Base-by-base conservation (phyloP, 2,113 vertebrate genomes). In the Oreocharis arfaki region DNA sequence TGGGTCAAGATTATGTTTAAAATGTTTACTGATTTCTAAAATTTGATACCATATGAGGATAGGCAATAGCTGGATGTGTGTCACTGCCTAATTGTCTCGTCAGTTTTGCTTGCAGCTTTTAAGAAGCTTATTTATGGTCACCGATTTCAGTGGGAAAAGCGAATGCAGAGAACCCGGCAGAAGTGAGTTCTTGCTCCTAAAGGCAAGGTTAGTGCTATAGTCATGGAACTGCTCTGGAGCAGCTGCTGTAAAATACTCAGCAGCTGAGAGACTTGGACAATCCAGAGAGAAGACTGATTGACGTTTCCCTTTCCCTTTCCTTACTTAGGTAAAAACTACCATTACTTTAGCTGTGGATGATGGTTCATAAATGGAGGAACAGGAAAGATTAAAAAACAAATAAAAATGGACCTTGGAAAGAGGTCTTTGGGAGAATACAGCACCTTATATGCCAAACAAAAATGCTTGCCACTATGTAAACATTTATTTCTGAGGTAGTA, bases 251-350 rank as follows among this genome's bases (percentile, higher is more conserved):
- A 70, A 75, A 55, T 65, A 28, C n/a, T 60, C 52, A 84, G 55
- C 37, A 78, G 11, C 37, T 79, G 13, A 57, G 50, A 75, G 22
- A 68, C 7, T 59, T 52, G 33, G 39, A 37, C 68, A 74, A 87
- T 61, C 16, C 24, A 55, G 16, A 49, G 23, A 53, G 15, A 32
- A 28, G 44, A 60, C 21, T 15, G 44, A 60, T 13, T 15, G 21
- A 16, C 2, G 2, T 16, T n/a, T n/a, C 3, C 3, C 19, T 7
- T 26, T 23, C 8, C 2, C 3, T 20, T 4, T 5, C 6, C 5
- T 16, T 19, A 2, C 8, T 46, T 35, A 41, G 23, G 21, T n/a
- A 53, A 64, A 56, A 71, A 27, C 3, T 16, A 24, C 6, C 15
- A 39, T 44, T 79, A 32, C 55, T 86, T 83, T 79, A 10, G 6